A percentile compares a stretch with the other conserved stretches of the same genome.
Evolutionary conservation across 2,113 vertebrate genomes (phyloP).

Genomic region (Myocastor coypus): DNA sequence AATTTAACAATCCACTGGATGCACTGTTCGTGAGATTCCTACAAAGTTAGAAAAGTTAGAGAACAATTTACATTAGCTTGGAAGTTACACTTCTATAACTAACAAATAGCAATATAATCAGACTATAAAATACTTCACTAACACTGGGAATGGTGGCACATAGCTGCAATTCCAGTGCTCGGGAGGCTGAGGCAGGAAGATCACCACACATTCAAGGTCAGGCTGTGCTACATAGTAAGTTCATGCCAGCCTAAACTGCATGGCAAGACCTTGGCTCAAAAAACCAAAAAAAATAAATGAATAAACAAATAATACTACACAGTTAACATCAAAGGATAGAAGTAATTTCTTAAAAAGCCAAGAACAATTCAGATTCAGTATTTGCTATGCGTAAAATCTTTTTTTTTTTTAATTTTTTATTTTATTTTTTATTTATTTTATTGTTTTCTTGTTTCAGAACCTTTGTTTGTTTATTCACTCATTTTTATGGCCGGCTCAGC

Average conservation of each 20-base stretch:
- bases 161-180: neutral
- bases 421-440: too few species aligned
- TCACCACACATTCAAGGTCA: neutral
- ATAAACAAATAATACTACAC: neutral
- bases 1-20: constrained; percentile 98
- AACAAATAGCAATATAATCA: neutral
- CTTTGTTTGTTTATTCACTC: too few species aligned
- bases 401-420: too few species aligned
- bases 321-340: neutral
- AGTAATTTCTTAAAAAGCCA: constrained; percentile 12
- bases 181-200: neutral
- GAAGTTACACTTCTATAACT: neutral
- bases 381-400: constrained; percentile 45
- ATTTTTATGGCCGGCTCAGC: too few species aligned
- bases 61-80: constrained; percentile 39
- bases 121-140: neutral
- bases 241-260: neutral
- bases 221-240: neutral
- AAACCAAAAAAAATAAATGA: neutral
- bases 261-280: neutral
- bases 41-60: constrained; percentile 73
- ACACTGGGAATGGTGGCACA: neutral
- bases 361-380: neutral
- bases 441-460: too few species aligned
- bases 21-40: constrained; percentile 99